Evolutionary conservation across 2,888 invertebrate genomes (phyloP).

Genomic region (Lasioglossum figueresi): DNA sequence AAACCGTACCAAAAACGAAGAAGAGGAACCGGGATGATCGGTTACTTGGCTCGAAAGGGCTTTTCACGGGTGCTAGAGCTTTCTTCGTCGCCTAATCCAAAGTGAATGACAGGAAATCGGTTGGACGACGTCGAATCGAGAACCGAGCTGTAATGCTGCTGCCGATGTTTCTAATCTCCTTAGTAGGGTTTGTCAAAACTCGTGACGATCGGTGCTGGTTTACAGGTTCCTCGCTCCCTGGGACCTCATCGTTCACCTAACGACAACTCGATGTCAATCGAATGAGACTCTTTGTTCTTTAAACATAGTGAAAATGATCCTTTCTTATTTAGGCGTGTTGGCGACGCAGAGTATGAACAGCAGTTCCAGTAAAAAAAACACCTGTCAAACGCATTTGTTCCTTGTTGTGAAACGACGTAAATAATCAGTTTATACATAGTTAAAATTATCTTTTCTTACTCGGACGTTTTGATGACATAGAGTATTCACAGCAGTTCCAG

Average conservation of each 20-base stretch:
- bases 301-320: neutral
- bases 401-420: too few species aligned
- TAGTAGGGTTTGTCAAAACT: constrained; percentile 65
- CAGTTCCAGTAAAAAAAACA: neutral
- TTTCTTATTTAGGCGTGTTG: neutral
- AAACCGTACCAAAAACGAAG: constrained; percentile 28
- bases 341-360: neutral
- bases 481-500: too few species aligned
- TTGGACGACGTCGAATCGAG: constrained; percentile 67
- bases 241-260: neutral
- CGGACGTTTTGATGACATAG: too few species aligned
- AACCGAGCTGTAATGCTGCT: constrained; percentile 31
- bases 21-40: constrained; percentile 43
- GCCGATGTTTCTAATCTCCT: constrained; percentile 71
- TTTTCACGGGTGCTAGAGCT: constrained; percentile 64
- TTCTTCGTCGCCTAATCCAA: constrained; percentile 64
- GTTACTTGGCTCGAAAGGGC: constrained; percentile 61
- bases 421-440: too few species aligned
- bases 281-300: neutral
- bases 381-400: neutral
- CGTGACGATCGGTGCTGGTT: constrained; percentile 33
- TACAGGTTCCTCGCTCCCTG: constrained; percentile 18
- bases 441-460: neutral
- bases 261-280: neutral
- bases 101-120: constrained; percentile 68